A percentile compares a stretch with the other conserved stretches of the same genome.
Evolutionary conservation across 2,113 vertebrate species (phyloP).

Genomic region (Redunca redunca): DNA sequence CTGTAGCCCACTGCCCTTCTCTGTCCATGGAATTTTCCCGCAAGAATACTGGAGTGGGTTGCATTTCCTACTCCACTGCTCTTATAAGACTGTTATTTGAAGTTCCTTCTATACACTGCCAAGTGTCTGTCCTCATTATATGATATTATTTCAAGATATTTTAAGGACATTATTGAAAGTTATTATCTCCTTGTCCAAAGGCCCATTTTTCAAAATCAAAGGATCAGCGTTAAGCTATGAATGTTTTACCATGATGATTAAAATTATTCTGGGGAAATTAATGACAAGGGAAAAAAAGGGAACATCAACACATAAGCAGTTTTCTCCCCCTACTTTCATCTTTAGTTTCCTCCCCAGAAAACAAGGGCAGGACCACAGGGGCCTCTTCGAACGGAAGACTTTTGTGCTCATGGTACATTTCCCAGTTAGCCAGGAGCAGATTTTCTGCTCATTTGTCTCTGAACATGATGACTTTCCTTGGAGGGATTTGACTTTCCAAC

Average conservation of each 20-base stretch:
- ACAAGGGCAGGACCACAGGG: not conserved
- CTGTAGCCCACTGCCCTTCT: not conserved
- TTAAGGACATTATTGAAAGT: not conserved
- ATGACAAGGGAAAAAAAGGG: not conserved
- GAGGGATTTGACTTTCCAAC: not conserved
- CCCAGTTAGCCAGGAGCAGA: not conserved
- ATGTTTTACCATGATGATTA: not conserved
- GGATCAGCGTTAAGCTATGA: not conserved
- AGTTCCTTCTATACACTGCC: not conserved
- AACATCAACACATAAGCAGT: not conserved
- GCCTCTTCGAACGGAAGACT: not conserved
- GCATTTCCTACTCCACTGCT: not conserved
- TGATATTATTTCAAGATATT: not conserved
- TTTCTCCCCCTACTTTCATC: not conserved
- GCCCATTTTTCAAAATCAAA: not conserved
- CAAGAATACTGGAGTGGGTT: not conserved
- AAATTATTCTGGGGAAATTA: not conserved
- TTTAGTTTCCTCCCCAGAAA: not conserved
- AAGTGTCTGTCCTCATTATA: not conserved
- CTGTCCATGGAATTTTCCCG: not conserved
- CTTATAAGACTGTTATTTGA: not conserved
- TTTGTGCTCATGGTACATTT: not conserved
- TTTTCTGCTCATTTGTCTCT: conserved; percentile 9
- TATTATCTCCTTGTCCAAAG: not conserved
- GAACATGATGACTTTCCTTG: not conserved